A percentile compares a stretch with the other conserved stretches of the same genome.
Evolutionary conservation across 2,888 invertebrate species (phyloP).

Genomic region (Drosophila dives): DNA sequence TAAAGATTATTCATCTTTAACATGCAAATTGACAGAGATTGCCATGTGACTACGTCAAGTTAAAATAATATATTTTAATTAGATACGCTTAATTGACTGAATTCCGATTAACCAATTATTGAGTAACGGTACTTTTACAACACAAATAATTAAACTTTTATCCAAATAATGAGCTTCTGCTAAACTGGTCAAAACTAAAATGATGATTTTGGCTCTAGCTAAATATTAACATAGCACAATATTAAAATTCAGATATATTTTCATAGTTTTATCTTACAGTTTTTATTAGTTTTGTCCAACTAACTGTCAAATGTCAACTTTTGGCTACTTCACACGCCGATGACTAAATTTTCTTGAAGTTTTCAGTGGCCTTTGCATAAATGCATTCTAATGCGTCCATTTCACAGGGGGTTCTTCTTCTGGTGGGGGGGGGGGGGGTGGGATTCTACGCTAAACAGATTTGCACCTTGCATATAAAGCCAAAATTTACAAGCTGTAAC

Average conservation of each 20-base stretch:
- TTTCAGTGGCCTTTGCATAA: constrained; percentile 69
- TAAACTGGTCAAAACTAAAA: neutral
- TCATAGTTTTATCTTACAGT: neutral
- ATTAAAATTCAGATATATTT: neutral
- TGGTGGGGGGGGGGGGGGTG: neutral
- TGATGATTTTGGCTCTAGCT: neutral
- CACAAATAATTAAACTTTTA: neutral
- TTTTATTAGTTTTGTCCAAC: constrained; percentile 2
- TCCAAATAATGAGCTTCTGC: neutral
- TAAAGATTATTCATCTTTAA: constrained; percentile 6
- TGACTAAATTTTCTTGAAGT: constrained; percentile 59
- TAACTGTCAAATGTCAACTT: constrained; percentile 35
- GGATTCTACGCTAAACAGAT: constrained; percentile 67
- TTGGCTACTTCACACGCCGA: constrained; percentile 40
- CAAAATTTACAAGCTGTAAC: constrained; percentile 71
- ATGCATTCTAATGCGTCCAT: constrained; percentile 69
- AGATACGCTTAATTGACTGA: neutral
- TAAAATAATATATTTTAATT: neutral
- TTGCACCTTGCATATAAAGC: constrained; percentile 72
- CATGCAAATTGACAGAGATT: constrained; percentile 29
- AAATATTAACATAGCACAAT: neutral
- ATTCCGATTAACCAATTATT: neutral
- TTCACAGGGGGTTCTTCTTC: constrained; percentile 22
- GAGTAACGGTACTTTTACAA: neutral
- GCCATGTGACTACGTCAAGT: constrained; percentile 7